phyloP scores from a whole-genome alignment of 1,140 invertebrate genomes.

The Phymorhynchus buccinoides region DNA sequence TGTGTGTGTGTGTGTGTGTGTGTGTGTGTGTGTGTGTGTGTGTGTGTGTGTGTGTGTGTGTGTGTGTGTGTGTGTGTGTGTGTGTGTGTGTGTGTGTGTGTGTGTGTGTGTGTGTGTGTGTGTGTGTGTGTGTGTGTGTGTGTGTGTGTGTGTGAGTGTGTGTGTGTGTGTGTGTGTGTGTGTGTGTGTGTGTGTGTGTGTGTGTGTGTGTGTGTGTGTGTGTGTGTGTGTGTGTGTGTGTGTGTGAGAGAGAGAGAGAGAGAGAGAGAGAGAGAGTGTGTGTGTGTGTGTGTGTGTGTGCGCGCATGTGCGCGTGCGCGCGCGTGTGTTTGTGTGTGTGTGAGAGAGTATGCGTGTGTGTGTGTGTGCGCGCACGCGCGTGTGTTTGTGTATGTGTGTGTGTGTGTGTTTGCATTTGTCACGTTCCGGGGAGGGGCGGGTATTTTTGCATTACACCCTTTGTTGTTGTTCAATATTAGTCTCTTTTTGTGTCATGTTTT shows the following conservation, averaged over 20 bases:
- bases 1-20: neutral
- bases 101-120: neutral
- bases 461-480: neutral
- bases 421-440: too few relatives aligned
- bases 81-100: neutral
- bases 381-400: neutral
- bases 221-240: neutral
- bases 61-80: neutral
- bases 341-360: neutral
- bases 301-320: neutral
- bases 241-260: neutral
- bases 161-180: neutral
- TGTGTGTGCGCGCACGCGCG: neutral
- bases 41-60: neutral
- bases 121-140: neutral
- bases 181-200: neutral
- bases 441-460: neutral
- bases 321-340: neutral
- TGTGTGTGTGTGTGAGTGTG: neutral
- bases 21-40: neutral
- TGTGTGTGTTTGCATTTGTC: too few relatives aligned
- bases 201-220: neutral
- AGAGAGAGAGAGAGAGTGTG: neutral
- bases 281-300: neutral
- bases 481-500: neutral